A percentile compares a stretch with the other conserved stretches of the same genome.
Evolutionary conservation across 2,113 vertebrate species (phyloP).

Genomic region (Camelus dromedarius): DNA sequence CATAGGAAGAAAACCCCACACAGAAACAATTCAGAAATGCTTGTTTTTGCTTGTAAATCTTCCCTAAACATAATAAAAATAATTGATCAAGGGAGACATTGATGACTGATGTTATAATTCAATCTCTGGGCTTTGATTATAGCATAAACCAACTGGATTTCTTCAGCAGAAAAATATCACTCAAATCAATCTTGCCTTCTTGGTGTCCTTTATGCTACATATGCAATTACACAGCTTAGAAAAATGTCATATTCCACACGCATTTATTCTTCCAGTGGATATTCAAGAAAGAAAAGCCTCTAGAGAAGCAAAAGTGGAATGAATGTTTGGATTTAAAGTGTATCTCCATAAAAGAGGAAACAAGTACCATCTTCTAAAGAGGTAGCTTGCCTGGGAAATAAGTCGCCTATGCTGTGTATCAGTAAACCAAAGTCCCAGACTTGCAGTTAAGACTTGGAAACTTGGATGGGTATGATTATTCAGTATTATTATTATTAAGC

Average conservation of each 20-base stretch:
- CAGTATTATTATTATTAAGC: not conserved
- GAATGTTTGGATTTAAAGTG: not conserved
- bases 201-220: conserved; percentile 41
- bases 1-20: not conserved
- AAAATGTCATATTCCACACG: conserved; percentile 47
- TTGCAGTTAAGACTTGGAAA: not conserved
- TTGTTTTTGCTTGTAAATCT: conserved; percentile 59
- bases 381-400: not conserved
- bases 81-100: conserved; percentile 54
- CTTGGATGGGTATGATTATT: not conserved
- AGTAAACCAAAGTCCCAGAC: not conserved
- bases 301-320: conserved; percentile 36
- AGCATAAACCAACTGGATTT: conserved; percentile 58
- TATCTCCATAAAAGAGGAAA: not conserved
- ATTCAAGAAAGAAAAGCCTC: conserved; percentile 39
- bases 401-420: not conserved
- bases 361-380: not conserved
- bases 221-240: conserved; percentile 38
- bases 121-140: conserved; percentile 61
- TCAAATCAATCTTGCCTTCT: conserved; percentile 60
- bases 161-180: conserved; percentile 53
- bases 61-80: conserved; percentile 63
- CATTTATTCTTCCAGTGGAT: conserved; percentile 25
- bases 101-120: conserved; percentile 52
- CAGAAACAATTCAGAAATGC: conserved; percentile 64